A percentile compares a stretch with the other conserved stretches of the same genome.
Conservation (phyloP, 1,140 invertebrate species). For the Drosophila dunni region DNA sequence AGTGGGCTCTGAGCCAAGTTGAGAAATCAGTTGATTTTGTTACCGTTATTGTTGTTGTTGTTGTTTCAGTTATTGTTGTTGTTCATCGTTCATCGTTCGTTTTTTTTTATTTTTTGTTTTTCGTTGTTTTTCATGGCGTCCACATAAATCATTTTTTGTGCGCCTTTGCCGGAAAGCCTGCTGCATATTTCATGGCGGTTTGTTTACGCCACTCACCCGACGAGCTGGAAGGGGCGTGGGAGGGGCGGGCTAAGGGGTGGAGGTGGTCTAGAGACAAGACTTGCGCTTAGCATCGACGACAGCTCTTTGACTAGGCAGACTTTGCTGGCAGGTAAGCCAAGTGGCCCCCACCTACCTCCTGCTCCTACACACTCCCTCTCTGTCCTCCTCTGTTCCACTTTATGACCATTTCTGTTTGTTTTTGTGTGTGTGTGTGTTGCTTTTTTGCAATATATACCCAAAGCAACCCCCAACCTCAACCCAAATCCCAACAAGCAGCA, state of each 20-base stretch:
- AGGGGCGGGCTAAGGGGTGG: background rate
- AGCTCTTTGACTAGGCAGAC: slow-evolving; percentile 80
- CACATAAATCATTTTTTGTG: slow-evolving; percentile 80
- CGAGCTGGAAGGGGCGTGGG: background rate
- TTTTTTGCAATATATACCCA: slow-evolving; percentile 52
- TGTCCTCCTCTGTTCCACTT: slow-evolving; percentile 8
- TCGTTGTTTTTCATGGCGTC: slow-evolving; percentile 60
- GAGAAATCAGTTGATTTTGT: slow-evolving; percentile 80
- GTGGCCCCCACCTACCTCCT: slow-evolving; percentile 15
- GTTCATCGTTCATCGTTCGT: slow-evolving; percentile 38
- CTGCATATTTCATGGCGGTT: slow-evolving; percentile 76
- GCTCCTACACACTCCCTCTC: background rate
- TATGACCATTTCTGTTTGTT: slow-evolving; percentile 39
- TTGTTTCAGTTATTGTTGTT: slow-evolving; percentile 33
- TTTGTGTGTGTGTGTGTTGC: slow-evolving; percentile 43
- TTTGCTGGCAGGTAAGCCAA: slow-evolving; percentile 75
- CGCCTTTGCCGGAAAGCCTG: slow-evolving; percentile 62
- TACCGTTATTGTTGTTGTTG: slow-evolving; percentile 56
- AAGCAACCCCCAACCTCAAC: slow-evolving; percentile 18
- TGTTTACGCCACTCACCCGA: slow-evolving; percentile 37
- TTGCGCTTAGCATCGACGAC: slow-evolving; percentile 79
- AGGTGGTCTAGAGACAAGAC: slow-evolving; percentile 13
- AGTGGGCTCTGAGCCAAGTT: slow-evolving; percentile 60
- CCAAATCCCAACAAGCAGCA: slow-evolving; percentile 35
- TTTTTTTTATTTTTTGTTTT: slow-evolving; percentile 44